Conservation (phyloP, 2,797 vertebrate genomes). For the Muscicapa comitata region DNA sequence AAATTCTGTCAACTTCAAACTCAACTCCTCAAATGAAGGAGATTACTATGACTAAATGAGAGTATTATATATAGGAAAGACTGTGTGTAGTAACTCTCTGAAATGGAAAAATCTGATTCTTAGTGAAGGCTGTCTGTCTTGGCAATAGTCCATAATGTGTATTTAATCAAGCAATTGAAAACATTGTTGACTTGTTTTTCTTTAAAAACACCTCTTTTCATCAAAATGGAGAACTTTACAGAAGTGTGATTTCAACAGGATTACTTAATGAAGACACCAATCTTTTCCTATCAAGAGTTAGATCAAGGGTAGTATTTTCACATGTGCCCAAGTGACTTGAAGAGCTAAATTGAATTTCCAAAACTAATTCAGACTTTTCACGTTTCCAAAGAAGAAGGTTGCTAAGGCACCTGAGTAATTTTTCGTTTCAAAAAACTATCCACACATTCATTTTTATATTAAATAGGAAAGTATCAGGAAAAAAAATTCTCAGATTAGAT, state of each 20-base stretch:
- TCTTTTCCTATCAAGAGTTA: not conserved
- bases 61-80: not conserved
- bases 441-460: not conserved
- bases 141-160: not conserved
- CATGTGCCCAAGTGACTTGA: not conserved
- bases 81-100: not conserved
- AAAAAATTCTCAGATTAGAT: not conserved
- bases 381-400: not conserved
- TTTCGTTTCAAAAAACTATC: not conserved
- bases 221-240: not conserved
- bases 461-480: not conserved
- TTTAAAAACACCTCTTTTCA: not conserved
- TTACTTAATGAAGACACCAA: not conserved
- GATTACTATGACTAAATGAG: not conserved
- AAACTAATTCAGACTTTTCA: not conserved
- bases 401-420: not conserved
- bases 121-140: not conserved
- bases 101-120: not conserved
- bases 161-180: not conserved
- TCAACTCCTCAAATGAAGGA: not conserved
- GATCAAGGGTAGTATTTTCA: not conserved
- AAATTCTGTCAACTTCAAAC: not conserved
- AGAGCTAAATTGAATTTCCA: not conserved
- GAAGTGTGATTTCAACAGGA: not conserved
- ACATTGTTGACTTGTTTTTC: not conserved